Base-by-base conservation (phyloP, 2,113 vertebrate species). In the Ploceus nigricollis region DNA sequence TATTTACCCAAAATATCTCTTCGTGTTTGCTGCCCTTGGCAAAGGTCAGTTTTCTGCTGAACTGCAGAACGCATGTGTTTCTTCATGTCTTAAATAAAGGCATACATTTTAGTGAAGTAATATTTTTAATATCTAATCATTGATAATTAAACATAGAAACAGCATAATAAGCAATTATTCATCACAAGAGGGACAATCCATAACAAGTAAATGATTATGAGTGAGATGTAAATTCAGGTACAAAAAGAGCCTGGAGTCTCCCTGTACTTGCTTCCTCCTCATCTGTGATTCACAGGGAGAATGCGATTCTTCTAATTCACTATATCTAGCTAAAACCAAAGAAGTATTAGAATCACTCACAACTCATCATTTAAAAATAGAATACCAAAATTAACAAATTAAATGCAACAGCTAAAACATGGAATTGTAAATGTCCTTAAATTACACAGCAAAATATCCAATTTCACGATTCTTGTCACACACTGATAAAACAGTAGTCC, bases 41-140 rank as follows among this genome's bases (percentile, higher is more conserved):
- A 93, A 91, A 87, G 31, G 75, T 72, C 50, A 78, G 22, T 19
- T 91, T 94, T 95, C 54, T 88, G 58, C 65, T 77, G 53, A 96
- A 86, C 50, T 51, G 42, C 20, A n/a, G 23, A 24, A 63, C 48
- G 35, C 82, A 30, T 48, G 39, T 40, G 17, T 47, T 93, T 94
- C 57, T 72, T 90, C 45, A 45, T 33, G 78, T 16, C 44, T 89
- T 82, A 95, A 90, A 80, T 60, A 68, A 89, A 65, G 24, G n/a
- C 35, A 94, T 13, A 31, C 22, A 31, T 39, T 57, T 84, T 47
- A 51, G 66, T 22, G 19, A 94, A 68, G 28, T 18, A 66, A 3
- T 51, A 58, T 60, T 95, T 95, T 85, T 47, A n/a, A 8, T 48
- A 56, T 39, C 60, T 68, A 75, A 8, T 77, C 64, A 91, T 15